Base-by-base conservation (phyloP, 2,888 invertebrate genomes). In the Mystacides longicornis region DNA sequence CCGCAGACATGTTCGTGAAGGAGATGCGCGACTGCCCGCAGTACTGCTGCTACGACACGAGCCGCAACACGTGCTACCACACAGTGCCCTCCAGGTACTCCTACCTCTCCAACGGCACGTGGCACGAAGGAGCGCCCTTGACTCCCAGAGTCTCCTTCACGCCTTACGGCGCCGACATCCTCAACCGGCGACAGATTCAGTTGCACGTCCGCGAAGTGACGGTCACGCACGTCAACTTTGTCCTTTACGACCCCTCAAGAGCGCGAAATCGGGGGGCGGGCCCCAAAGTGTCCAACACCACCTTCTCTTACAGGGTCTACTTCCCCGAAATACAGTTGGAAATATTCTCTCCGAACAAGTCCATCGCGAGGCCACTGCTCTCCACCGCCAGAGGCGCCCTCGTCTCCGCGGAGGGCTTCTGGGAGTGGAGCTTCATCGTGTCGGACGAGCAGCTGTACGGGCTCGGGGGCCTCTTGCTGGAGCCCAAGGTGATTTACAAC, bases 11-110 rank as follows among this genome's bases (percentile, higher is more conserved):
- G 51, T 64, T 70, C 16, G 63, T 65, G 18, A 63, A 71, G 1
- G 55, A 69, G 0, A 64, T 65, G 11, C 59, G 64, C 0, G 64
- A 73, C 52, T 81, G 81, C 60, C 71, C 71, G 42, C 60, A 65
- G 0, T 71, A 75, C 57, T 81, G 81, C 62, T 81, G 81, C 61
- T 81, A 77, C 64, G 76, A 78, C 56, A 64, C 67, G 1, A 65
- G 65, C 18, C 65, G 65, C 9, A 49, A 67, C n/a, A 55, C 71
- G 19, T 81, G 81, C 62, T 81, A 71, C 61, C 81, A 81, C 60
- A 69, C 78, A 52, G 67, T 73, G 16, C 80, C 81, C 0, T 77
- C 81, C 0, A 67, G 73, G 51, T 78, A 78, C 64, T 74, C 76
- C 1, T 81, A 79, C 61, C 63, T 72, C 14, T 64, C 69, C 21